Base-by-base conservation (phyloP, 1,140 invertebrate species). In the Nixonia krombeini region DNA sequence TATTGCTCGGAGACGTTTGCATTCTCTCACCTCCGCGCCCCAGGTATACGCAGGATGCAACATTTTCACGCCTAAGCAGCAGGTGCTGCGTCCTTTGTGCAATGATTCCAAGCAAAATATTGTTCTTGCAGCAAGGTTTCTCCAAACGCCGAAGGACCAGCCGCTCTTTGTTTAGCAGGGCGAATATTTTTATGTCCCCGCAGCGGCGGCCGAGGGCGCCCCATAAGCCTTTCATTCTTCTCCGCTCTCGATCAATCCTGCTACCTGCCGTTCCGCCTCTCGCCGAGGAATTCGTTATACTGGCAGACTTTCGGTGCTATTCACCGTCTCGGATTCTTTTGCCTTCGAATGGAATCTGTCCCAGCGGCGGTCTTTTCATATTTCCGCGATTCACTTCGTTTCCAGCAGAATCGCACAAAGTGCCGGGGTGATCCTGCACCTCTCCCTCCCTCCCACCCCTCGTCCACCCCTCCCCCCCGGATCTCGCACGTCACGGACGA, bases 91-190 rank as follows among this genome's bases (percentile, higher is more conserved):
- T 72, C 56, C 15, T 52, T 70, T 64, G 53, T 67, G 61, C 63
- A 61, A n/a, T 72, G 50, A 78, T 80, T 76, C 63, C 72, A 79
- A 78, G 68, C 72, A 78, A 79, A 80, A 79, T 80, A 81, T 81
- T 81, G 76, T 81, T 81, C 79, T 80, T 80, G 50, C 69, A 28
- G 53, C 64, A 28, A 63, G 52, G 58, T 65, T 65, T 68, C 64
- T 65, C 50, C 57, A 69, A 70, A 72, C 65, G 61, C 57, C 50
- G 55, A 67, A 72, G 62, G 56, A 73, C 70, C 62, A 29, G 50
- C 49, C 61, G 40, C 37, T 53, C 64, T 66, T 70, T 70, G 57
- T 65, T 77, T 76, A 70, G 9, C 9, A 25, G 45, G 44, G 44
- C 59, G 63, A 58, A 62, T 66, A 78, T 78, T 79, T 81, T 74